Evolutionary conservation across 2,113 vertebrate species (phyloP).

Genomic region (Aptenodytes patagonicus): DNA sequence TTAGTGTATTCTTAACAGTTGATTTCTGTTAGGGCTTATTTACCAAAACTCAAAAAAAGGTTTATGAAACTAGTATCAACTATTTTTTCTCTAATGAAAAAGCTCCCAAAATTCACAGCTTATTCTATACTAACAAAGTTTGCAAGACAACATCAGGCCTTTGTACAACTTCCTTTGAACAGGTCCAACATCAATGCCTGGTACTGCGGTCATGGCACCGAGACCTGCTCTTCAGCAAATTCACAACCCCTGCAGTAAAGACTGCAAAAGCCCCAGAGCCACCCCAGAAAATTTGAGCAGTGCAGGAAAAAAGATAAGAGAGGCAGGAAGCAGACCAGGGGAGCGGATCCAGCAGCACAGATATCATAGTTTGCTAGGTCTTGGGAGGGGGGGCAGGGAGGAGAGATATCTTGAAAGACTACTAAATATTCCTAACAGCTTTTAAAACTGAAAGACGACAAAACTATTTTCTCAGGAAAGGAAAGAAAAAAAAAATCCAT

Average conservation of each 20-base stretch:
- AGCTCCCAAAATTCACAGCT: neutral
- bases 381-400: rapidly evolving
- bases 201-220: neutral
- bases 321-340: neutral
- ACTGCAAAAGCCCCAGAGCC: neutral
- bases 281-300: neutral
- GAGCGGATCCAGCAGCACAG: neutral
- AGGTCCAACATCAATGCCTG: neutral
- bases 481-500: neutral
- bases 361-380: neutral
- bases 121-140: neutral
- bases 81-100: neutral
- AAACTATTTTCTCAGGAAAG: neutral
- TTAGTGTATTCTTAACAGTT: neutral
- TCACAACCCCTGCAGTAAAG: neutral
- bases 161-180: neutral
- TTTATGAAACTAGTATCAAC: neutral
- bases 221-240: neutral
- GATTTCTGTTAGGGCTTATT: neutral
- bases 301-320: neutral
- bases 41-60: neutral
- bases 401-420: neutral
- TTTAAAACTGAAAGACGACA: neutral
- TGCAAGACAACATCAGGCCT: neutral
- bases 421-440: neutral